Evolutionary conservation across 2,888 invertebrate genomes (phyloP).

Genomic region (Isotomurus palustris): DNA sequence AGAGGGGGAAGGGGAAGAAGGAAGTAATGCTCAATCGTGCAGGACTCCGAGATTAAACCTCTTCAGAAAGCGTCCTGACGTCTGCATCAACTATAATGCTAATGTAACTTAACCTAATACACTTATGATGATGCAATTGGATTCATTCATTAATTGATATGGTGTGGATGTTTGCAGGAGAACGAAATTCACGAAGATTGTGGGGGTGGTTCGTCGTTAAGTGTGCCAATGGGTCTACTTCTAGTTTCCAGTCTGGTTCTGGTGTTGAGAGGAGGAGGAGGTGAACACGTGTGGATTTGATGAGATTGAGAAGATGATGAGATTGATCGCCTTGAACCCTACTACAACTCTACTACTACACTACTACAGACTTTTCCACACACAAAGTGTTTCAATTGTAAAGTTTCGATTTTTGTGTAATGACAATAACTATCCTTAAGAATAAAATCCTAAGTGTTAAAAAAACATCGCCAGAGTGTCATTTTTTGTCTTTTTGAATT

Average conservation of each 20-base stretch:
- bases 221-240: too few species aligned
- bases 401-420: conserved; percentile 1
- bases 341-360: neutral
- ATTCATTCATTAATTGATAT: neutral
- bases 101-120: conserved; percentile 8
- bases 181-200: conserved; percentile 19
- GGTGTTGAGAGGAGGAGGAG: too few species aligned
- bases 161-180: conserved; percentile 2
- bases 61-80: conserved; percentile 32
- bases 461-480: too few species aligned
- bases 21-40: conserved; percentile 27
- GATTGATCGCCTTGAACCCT: neutral
- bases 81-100: conserved; percentile 28
- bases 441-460: neutral
- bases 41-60: conserved; percentile 33
- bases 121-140: neutral
- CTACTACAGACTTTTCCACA: too few species aligned
- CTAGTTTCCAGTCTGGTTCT: too few species aligned
- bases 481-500: too few species aligned
- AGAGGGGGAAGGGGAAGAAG: neutral
- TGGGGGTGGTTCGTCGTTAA: conserved; percentile 10
- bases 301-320: too few species aligned
- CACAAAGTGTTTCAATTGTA: conserved; percentile 1
- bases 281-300: too few species aligned
- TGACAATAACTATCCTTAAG: conserved; percentile 1